Percentiles rank a stretch among this genome's conserved stretches.
phyloP scores from a whole-genome alignment of 2,888 invertebrate genomes.

The Beris morrisii region DNA sequence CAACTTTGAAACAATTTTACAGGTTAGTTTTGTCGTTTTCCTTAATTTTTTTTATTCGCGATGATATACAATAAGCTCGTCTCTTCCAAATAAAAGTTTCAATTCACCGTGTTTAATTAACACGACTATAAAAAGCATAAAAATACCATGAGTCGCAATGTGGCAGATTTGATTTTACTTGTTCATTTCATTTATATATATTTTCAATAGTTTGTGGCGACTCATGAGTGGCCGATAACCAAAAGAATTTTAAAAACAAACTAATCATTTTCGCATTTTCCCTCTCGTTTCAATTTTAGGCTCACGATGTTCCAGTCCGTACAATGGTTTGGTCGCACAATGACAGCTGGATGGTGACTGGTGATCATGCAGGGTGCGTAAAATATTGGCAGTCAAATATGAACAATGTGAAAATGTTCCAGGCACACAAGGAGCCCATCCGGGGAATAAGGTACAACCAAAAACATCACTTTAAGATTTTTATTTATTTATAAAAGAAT shows the following conservation, averaged over 20 bases:
- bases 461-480: constrained; percentile 41
- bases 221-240: too few species aligned
- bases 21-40: constrained; percentile 62
- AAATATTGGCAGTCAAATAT: constrained; percentile 99
- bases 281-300: constrained; percentile 60
- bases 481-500: constrained; percentile 35
- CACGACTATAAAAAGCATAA: background rate
- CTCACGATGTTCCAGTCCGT: constrained; percentile 98
- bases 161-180: too few species aligned
- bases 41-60: too few species aligned
- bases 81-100: background rate
- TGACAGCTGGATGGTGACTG: constrained; percentile 99
- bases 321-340: constrained; percentile 99
- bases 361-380: constrained; percentile 97
- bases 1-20: constrained; percentile 99
- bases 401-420: constrained; percentile 99
- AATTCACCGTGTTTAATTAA: background rate
- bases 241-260: too few species aligned
- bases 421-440: constrained; percentile 99
- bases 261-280: too few species aligned
- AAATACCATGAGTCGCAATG: background rate
- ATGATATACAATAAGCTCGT: too few species aligned
- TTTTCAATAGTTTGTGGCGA: too few species aligned
- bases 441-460: constrained; percentile 90
- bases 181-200: too few species aligned